Evolutionary conservation across 1,140 invertebrate genomes (phyloP).

Genomic region (Macrocentrus cingulum): DNA sequence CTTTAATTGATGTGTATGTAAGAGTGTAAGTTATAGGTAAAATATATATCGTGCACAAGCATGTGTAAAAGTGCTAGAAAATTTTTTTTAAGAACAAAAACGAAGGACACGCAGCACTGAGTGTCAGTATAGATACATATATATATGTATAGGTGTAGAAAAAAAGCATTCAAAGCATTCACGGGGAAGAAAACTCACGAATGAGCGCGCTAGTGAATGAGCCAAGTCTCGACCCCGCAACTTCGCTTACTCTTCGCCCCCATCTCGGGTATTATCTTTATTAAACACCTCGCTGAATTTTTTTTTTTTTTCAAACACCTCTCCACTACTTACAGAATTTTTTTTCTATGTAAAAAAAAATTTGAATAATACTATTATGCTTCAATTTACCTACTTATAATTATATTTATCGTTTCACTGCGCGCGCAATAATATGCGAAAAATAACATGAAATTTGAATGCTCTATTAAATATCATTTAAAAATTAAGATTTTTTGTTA

Average conservation of each 20-base stretch:
- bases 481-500: too few species aligned
- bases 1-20: too few species aligned
- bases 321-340: too few species aligned
- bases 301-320: background rate
- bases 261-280: slow-evolving; percentile 57
- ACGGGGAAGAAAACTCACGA: background rate
- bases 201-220: slow-evolving; percentile 4
- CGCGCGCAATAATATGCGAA: too few species aligned
- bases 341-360: background rate
- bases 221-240: background rate
- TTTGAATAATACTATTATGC: too few species aligned
- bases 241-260: slow-evolving; percentile 16
- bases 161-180: background rate
- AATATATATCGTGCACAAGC: too few species aligned
- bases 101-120: background rate
- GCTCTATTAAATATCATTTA: too few species aligned
- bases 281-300: slow-evolving; percentile 49
- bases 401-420: too few species aligned
- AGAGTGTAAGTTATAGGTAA: too few species aligned
- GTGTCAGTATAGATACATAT: background rate
- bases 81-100: background rate
- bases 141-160: background rate
- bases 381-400: too few species aligned
- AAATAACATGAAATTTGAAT: too few species aligned
- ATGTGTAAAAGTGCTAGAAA: background rate